These are phyloP conservation scores for Rotaria sp. DNA, from an alignment of 2,888 invertebrate species.

Conservation along the genomic window DNA sequence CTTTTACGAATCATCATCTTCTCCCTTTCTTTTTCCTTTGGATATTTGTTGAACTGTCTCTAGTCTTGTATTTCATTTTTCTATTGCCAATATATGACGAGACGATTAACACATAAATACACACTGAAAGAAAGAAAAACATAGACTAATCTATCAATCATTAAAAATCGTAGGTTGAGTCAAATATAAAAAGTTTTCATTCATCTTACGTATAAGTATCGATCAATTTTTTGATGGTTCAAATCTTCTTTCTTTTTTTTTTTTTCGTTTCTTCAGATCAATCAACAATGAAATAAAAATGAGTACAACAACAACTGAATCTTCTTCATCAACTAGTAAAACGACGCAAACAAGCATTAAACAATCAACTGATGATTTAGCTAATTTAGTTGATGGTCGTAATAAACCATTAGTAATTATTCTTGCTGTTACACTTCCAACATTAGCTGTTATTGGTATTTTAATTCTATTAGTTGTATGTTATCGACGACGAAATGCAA, in stretches of 20 bases:
- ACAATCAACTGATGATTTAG: background rate
- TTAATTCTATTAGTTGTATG: background rate
- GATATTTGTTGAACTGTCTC: background rate
- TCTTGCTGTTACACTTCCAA: constrained; percentile 17
- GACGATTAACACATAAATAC: background rate
- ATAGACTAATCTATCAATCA: background rate
- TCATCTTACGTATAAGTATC: background rate
- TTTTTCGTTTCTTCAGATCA: background rate
- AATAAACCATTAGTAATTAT: background rate
- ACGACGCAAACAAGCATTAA: background rate
- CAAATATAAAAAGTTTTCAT: background rate
- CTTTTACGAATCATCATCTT: background rate
- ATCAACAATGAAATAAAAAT: background rate
- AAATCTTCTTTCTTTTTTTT: background rate
- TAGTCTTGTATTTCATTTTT: background rate
- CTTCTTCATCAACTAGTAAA: background rate
- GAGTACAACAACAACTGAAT: background rate
- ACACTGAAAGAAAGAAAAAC: background rate
- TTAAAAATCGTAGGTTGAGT: background rate
- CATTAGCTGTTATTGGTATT: background rate
- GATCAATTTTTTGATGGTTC: background rate
- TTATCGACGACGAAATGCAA: constrained; percentile 12
- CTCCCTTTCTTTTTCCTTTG: background rate
- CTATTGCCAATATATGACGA: background rate
- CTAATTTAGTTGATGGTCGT: background rate